These are phyloP conservation scores for Hippopotamus amphibius DNA, from an alignment of 2,113 vertebrate species.

Conservation along the genomic window DNA sequence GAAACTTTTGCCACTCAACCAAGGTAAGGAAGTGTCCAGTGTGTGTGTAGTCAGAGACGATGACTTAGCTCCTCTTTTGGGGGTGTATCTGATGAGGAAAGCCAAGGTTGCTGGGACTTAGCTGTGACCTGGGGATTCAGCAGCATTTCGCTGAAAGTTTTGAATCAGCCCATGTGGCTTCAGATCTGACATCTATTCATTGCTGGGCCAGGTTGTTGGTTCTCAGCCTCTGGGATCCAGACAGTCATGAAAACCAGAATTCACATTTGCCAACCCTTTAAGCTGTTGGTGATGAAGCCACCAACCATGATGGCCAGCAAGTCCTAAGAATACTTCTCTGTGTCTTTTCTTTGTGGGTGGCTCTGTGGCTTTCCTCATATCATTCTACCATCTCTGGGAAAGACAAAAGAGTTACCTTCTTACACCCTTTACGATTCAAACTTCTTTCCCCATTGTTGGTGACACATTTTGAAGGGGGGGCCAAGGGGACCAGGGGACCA, in stretches of 20 bases:
- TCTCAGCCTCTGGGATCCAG: not conserved
- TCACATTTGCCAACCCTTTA: not conserved
- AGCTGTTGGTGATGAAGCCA: not conserved
- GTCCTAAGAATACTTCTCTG: not conserved
- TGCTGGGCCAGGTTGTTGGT: not conserved
- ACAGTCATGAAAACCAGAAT: not conserved
- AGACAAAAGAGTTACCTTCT: not conserved
- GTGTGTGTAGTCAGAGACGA: not conserved
- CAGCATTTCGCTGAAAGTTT: not conserved
- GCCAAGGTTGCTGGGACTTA: not conserved
- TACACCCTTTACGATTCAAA: not conserved
- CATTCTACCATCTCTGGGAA: too few species aligned
- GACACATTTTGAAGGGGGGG: not conserved
- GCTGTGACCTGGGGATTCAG: not conserved
- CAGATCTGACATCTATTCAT: not conserved
- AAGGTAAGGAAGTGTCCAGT: not conserved
- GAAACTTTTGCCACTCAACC: not conserved
- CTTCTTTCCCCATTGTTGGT: not conserved
- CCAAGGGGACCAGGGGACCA: not conserved
- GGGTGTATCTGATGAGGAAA: not conserved
- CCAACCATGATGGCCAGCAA: not conserved
- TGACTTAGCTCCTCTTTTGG: not conserved
- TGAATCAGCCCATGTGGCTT: not conserved
- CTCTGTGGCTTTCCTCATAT: not conserved
- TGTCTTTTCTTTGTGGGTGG: not conserved